These are phyloP conservation scores for Falco concolor DNA, from an alignment of 2,797 vertebrate genomes.

Conservation along the genomic window DNA sequence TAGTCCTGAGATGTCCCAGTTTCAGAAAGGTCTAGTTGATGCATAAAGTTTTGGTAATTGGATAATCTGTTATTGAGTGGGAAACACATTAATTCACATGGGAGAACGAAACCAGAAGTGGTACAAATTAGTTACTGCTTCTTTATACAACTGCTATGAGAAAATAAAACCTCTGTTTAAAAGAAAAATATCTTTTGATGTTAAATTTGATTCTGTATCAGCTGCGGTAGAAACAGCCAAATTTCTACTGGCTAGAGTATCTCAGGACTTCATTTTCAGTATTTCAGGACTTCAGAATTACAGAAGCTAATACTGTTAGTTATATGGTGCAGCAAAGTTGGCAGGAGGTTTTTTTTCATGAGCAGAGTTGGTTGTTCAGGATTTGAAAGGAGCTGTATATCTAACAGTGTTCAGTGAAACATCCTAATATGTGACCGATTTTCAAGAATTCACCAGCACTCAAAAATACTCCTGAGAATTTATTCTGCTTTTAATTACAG, in stretches of 20 bases:
- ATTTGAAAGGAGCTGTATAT: neutral
- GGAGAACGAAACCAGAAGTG: neutral
- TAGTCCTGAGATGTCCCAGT: neutral
- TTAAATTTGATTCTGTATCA: neutral
- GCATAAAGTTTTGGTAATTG: neutral
- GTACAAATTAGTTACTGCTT: neutral
- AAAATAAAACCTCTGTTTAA: neutral
- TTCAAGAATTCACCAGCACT: neutral
- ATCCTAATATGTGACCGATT: neutral
- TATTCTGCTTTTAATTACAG: neutral
- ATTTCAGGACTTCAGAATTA: neutral
- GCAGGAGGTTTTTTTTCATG: neutral
- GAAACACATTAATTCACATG: neutral
- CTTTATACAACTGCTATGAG: neutral
- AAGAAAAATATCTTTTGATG: neutral
- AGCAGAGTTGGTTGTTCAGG: neutral
- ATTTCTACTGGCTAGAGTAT: neutral
- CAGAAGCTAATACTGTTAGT: neutral
- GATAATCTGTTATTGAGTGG: neutral
- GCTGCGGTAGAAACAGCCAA: neutral
- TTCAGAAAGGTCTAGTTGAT: neutral
- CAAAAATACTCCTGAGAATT: neutral
- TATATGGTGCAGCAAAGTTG: neutral
- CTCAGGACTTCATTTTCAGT: neutral
- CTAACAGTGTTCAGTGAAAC: neutral